Conservation (phyloP, 2,797 vertebrate genomes). For the Malurus splendens region DNA sequence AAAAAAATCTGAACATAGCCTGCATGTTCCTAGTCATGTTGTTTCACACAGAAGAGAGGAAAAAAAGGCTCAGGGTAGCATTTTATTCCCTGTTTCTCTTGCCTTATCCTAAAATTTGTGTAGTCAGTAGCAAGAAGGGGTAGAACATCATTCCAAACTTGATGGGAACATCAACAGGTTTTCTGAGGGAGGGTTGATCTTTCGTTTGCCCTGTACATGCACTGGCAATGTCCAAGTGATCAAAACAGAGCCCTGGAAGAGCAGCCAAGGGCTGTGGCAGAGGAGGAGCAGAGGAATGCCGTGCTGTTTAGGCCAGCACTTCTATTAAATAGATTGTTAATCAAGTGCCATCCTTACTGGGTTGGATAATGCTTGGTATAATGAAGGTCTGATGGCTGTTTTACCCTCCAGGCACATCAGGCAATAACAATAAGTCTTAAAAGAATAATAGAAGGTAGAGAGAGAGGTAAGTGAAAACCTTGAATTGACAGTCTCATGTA, state of each 20-base stretch:
- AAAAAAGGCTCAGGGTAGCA: background rate
- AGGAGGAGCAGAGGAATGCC: background rate
- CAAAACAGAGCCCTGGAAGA: background rate
- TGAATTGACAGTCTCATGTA: background rate
- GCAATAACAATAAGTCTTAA: background rate
- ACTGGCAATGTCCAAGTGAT: background rate
- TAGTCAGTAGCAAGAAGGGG: background rate
- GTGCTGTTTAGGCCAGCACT: background rate
- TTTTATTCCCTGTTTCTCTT: background rate
- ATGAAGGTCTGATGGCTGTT: background rate
- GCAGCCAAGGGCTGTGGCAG: background rate
- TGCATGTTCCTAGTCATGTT: background rate
- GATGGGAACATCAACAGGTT: fast-evolving
- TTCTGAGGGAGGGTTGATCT: background rate
- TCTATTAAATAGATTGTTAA: background rate
- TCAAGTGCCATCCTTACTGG: background rate
- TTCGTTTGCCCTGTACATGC: background rate
- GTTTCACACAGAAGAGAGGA: background rate
- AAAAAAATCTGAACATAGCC: background rate
- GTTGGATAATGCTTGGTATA: background rate
- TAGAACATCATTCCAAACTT: background rate
- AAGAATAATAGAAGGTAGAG: background rate
- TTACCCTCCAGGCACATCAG: background rate
- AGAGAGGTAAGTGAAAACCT: background rate
- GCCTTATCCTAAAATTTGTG: background rate